Evolutionary conservation across 1,140 invertebrate genomes (phyloP).

Genomic region (Marisa cornuarietis): DNA sequence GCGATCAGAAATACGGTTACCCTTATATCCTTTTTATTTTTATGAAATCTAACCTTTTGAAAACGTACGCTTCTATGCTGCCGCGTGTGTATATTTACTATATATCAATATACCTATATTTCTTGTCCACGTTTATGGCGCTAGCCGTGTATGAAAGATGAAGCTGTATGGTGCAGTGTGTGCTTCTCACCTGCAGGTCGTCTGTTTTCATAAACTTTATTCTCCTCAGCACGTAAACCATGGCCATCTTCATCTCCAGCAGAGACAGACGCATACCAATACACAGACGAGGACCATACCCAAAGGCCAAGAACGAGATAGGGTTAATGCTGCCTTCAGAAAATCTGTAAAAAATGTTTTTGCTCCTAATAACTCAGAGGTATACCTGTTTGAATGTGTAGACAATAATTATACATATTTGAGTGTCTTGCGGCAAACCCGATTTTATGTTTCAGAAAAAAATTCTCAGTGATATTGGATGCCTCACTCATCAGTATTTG

Average conservation of each 20-base stretch:
- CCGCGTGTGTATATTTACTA: no score
- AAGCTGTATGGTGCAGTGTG: no score
- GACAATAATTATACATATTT: neutral
- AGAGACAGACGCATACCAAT: slow-evolving; percentile 71
- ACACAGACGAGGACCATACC: slow-evolving; percentile 72
- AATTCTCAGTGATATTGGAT: no score
- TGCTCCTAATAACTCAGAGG: neutral
- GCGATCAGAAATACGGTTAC: no score
- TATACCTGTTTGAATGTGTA: neutral
- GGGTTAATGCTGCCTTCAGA: neutral
- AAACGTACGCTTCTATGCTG: no score
- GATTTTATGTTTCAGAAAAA: neutral
- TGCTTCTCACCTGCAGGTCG: no score
- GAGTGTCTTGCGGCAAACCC: neutral
- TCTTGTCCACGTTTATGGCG: no score
- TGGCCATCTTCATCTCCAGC: slow-evolving; percentile 66
- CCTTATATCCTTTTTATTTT: no score
- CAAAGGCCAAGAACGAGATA: slow-evolving; percentile 45
- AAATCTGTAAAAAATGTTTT: neutral
- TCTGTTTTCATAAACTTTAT: neutral
- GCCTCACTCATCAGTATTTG: no score
- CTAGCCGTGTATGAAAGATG: no score
- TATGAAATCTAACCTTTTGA: no score
- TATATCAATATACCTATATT: no score
- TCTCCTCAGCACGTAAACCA: slow-evolving; percentile 38